Percentiles rank a stretch among this genome's conserved stretches.
phyloP scores from a whole-genome alignment of 1,140 invertebrate species.

The Hylyphantes graminicola region DNA sequence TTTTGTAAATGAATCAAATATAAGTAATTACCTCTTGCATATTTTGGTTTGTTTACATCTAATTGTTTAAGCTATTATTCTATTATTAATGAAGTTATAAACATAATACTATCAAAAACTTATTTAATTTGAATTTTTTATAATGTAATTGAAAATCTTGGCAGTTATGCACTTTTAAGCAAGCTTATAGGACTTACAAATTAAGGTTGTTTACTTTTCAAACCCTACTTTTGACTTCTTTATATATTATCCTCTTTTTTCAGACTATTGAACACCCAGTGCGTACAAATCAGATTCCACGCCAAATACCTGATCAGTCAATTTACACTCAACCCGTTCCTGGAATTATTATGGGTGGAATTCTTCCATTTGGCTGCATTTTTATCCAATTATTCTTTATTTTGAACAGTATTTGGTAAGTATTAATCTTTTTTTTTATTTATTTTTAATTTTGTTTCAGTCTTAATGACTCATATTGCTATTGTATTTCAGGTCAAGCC shows the following conservation, averaged over 20 bases:
- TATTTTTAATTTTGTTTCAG: not conserved
- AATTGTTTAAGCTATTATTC: too few relatives aligned
- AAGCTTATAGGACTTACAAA: too few relatives aligned
- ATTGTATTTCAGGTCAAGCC: conserved; percentile 78
- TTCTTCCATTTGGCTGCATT: conserved; percentile 98
- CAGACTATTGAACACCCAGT: conserved; percentile 95
- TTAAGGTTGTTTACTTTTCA: not conserved
- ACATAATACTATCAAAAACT: not conserved
- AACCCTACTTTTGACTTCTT: not conserved
- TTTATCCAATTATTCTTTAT: conserved; percentile 99
- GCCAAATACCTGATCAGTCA: conserved; percentile 97
- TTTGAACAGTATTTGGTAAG: conserved; percentile 94
- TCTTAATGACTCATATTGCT: conserved; percentile 14
- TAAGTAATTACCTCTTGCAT: not conserved
- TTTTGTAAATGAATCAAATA: not conserved
- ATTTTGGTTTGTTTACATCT: too few relatives aligned
- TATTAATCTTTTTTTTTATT: not conserved
- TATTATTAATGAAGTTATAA: not conserved
- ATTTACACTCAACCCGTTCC: conserved; percentile 93
- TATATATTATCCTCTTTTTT: conserved; percentile 59
- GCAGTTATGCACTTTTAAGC: too few relatives aligned
- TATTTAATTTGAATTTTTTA: not conserved
- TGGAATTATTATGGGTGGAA: conserved; percentile 95
- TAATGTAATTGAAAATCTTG: too few relatives aligned
- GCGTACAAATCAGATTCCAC: conserved; percentile 97